These are phyloP conservation scores for Vulpes ferrilata DNA, from an alignment of 2,113 vertebrate species.

Conservation along the genomic window DNA sequence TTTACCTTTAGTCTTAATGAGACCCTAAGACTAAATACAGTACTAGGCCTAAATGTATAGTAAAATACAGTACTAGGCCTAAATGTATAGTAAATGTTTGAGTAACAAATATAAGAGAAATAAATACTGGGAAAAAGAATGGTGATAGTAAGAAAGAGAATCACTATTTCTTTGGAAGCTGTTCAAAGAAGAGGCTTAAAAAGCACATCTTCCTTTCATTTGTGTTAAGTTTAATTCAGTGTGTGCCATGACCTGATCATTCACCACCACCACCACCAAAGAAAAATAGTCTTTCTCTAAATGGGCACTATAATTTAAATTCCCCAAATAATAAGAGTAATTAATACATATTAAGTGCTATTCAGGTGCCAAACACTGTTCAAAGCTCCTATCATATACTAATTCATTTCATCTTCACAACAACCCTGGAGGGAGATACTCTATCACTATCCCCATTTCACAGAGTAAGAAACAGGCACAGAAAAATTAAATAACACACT, in stretches of 20 bases:
- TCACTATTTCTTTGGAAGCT: not conserved
- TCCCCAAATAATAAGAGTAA: not conserved
- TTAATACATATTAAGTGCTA: not conserved
- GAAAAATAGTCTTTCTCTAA: not conserved
- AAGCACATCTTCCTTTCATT: slow-evolving; percentile 11
- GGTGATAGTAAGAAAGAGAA: not conserved
- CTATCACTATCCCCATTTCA: not conserved
- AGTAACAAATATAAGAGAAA: slow-evolving; percentile 12
- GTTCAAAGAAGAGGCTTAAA: not conserved
- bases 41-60: not conserved
- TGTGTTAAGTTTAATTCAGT: not conserved
- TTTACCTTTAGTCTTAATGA: not conserved
- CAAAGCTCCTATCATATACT: not conserved
- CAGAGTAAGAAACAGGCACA: not conserved
- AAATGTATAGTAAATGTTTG: not conserved
- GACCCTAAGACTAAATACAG: not conserved
- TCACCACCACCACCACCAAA: not conserved
- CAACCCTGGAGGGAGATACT: not conserved
- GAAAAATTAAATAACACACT: not conserved
- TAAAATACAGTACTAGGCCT: not conserved
- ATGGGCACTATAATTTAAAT: not conserved
- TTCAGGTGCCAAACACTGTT: not conserved
- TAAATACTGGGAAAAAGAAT: not conserved
- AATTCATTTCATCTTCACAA: not conserved
- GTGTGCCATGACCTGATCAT: not conserved